Conservation (phyloP, 2,797 vertebrate genomes). For the Coluber constrictor region DNA sequence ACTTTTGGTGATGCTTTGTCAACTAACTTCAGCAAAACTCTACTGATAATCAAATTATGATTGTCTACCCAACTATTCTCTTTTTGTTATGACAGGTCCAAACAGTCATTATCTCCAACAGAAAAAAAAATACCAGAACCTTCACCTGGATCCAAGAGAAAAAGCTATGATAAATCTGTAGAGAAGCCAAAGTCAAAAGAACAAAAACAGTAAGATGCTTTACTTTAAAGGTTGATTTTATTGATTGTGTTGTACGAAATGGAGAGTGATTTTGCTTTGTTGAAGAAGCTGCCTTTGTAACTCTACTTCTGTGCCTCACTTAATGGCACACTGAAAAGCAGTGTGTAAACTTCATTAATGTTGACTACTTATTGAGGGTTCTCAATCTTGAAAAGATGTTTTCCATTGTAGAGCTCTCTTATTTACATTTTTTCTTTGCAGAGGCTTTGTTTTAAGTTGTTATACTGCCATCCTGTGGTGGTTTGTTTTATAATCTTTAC, state of each 20-base stretch:
- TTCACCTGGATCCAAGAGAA: constrained; percentile 84
- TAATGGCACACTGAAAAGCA: neutral
- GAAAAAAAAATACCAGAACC: constrained; percentile 84
- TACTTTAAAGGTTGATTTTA: neutral
- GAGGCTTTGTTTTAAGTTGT: neutral
- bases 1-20: neutral
- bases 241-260: neutral
- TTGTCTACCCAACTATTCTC: neutral
- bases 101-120: constrained; percentile 75
- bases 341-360: constrained; percentile 4
- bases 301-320: constrained; percentile 9
- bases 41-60: neutral
- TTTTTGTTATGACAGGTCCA: constrained; percentile 70
- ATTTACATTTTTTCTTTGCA: neutral
- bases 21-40: neutral
- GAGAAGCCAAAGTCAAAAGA: constrained; percentile 88
- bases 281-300: neutral
- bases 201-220: constrained; percentile 81
- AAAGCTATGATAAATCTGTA: constrained; percentile 75
- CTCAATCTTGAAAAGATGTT: neutral
- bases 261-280: neutral
- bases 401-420: neutral
- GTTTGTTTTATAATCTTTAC: constrained; percentile 29
- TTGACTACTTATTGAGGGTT: neutral
- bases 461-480: constrained; percentile 38